These are phyloP conservation scores for cattle (Bos taurus) DNA, from an alignment of 2,113 vertebrate species.

Conservation along the genomic window ARS-UCD2.0 NC_037335.1:55721001-55721500, in stretches of 20 bases:
- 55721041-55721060: background rate
- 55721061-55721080: background rate
- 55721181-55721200: background rate
- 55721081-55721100: background rate
- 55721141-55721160: background rate
- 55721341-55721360: background rate
- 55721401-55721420: background rate
- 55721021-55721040: background rate
- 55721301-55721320: background rate
- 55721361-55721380: background rate
- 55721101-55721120: background rate
- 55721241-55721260: background rate
- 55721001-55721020: background rate
- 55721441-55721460: background rate
- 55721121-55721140: background rate
- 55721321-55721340: background rate
- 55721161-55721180: rapidly evolving
- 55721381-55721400: background rate
- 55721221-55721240: background rate
- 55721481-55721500: background rate
- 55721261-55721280: background rate
- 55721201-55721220: rapidly evolving
- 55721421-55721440: background rate
- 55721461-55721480: background rate
- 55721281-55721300: background rate